Evolutionary conservation across 2,888 invertebrate species (phyloP).

Genomic region (Leucophenga maculata): DNA sequence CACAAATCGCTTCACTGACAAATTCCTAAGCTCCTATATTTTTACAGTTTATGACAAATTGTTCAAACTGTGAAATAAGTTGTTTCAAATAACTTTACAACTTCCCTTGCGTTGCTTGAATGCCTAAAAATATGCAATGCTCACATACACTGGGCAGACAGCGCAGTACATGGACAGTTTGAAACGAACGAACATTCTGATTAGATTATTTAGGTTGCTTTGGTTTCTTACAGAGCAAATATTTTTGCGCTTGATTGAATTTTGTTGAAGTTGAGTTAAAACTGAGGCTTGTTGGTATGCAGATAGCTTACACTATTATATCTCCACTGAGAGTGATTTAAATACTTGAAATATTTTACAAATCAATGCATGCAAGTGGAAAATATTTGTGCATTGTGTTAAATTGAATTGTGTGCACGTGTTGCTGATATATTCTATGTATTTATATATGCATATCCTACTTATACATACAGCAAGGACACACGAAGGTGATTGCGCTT

Average conservation of each 20-base stretch:
- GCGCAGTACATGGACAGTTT: not conserved
- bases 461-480: too few species aligned
- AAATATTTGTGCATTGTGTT: not conserved
- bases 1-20: not conserved
- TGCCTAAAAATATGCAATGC: not conserved
- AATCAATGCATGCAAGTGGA: constrained; percentile 6
- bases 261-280: not conserved
- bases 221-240: not conserved
- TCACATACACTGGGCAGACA: not conserved
- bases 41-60: constrained; percentile 3
- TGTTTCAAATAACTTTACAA: too few species aligned
- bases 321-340: not conserved
- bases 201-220: not conserved
- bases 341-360: constrained; percentile 14
- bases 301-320: too few species aligned
- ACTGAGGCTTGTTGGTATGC: not conserved
- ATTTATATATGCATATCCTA: too few species aligned
- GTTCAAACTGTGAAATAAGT: not conserved
- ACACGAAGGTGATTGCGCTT: too few species aligned
- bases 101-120: too few species aligned
- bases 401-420: too few species aligned
- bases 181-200: not conserved
- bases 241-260: constrained; percentile 9
- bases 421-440: too few species aligned
- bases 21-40: not conserved